A percentile compares a stretch with the other conserved stretches of the same genome.
These are phyloP conservation scores for Bubo scandiacus DNA, from an alignment of 2,113 vertebrate species.

Conservation along the genomic window DNA sequence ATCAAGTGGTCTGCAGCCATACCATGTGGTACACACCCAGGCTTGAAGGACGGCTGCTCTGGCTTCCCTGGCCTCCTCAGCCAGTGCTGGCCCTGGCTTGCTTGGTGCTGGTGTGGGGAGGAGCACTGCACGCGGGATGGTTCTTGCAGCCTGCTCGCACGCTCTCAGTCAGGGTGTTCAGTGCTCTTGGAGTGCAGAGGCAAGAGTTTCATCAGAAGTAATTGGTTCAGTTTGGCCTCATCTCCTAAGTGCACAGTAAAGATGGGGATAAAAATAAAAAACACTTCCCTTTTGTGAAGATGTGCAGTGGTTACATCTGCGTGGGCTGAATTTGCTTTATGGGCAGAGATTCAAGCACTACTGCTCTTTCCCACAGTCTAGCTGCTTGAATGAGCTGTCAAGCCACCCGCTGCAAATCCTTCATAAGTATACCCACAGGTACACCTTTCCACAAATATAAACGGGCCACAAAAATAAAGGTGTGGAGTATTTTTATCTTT, in stretches of 20 bases:
- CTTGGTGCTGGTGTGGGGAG: accelerated
- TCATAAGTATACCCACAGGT: neutral
- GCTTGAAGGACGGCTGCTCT: accelerated
- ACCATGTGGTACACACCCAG: accelerated
- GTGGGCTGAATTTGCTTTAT: neutral
- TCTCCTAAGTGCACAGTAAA: neutral
- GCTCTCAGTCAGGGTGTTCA: accelerated
- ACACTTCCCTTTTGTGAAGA: neutral
- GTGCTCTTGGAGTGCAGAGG: neutral
- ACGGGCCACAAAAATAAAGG: neutral
- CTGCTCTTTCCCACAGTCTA: neutral
- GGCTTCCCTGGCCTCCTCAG: accelerated
- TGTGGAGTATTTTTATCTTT: neutral
- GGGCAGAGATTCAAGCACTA: neutral
- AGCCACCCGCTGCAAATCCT: neutral
- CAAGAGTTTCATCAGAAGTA: neutral
- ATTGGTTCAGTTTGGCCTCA: neutral
- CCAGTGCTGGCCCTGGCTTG: neutral
- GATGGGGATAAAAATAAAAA: neutral
- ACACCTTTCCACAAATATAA: neutral
- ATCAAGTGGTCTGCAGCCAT: neutral
- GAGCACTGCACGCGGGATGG: accelerated
- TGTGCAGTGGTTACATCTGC: neutral
- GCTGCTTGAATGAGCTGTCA: neutral
- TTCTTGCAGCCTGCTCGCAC: accelerated